Evolutionary conservation across 2,113 vertebrate species (phyloP), one percentile per base, ranked within the genome.

Genomic region (Amphiprion ocellaris): DNA sequence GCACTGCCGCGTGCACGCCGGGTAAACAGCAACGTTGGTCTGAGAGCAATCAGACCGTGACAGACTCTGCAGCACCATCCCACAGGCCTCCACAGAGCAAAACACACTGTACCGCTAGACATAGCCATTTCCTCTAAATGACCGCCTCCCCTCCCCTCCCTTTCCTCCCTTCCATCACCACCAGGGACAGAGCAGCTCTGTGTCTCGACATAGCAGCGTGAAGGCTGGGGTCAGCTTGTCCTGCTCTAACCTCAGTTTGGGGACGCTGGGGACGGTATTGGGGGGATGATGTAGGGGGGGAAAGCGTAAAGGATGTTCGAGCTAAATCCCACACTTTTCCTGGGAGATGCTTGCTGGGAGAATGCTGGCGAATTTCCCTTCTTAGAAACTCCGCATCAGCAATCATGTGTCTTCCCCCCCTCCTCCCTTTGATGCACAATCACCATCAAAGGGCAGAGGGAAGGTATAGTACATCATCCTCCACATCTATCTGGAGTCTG

Each of bases 1-100:
- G 69, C 67, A 44, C 24, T 54, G 49, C 55, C 11, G 23, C 26
- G 10, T 23, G 75, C 81, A 55, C 2, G 30, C 4, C 1, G 53
- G 33, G 79, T 77, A 84, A 87, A 87, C 79, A 66, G 71, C 50
- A 1, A 23, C 62, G 75, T 59, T 78, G 72, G 82, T 83, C 77
- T 87, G 83, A 80, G 83, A 90, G 37, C 77, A 89, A 89, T 87
- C 82, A 88, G 90, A 91, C 83, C 80, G 77, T 90, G 90, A 91
- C 90, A 82, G 78, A 88, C 83, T 86, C 82, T 86, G 89, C 85
- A 84, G 82, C 82, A 81, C 63, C 85, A 86, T 89, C 87, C 87
- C 78, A 84, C 79, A 80, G 80, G 83, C 78, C 79, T 70, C 80
- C n/a, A 74, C 50, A 30, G 80, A 80, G 77, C 19, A 81, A 84